phyloP scores from a whole-genome alignment of 35 echinoderm and acorn worm genomes.

The Apostichopus japonicus region DNA sequence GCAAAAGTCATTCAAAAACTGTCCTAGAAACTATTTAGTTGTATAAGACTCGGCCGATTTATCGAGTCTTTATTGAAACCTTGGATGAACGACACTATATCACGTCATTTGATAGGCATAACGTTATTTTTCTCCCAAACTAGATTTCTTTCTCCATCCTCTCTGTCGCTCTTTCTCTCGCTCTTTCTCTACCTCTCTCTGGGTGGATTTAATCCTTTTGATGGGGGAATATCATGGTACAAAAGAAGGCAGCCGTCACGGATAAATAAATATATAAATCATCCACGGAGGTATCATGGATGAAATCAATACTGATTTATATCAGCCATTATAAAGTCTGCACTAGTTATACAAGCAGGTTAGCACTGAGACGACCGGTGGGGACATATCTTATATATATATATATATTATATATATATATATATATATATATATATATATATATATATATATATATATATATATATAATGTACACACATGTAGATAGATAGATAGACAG shows the following conservation, averaged over 20 bases:
- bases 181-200: neutral
- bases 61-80: neutral
- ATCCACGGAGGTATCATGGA: neutral
- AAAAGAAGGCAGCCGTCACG: neutral
- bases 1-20: neutral
- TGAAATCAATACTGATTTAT: slow-evolving; percentile 26
- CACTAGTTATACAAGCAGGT: neutral
- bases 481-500: too few species aligned
- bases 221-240: neutral
- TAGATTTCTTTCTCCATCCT: neutral
- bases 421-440: too few species aligned
- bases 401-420: too few species aligned
- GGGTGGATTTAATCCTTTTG: slow-evolving; percentile 6
- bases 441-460: too few species aligned
- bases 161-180: neutral
- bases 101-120: neutral
- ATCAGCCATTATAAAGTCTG: slow-evolving; percentile 3
- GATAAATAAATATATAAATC: slow-evolving; percentile 54
- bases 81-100: neutral
- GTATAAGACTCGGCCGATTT: slow-evolving; percentile 5
- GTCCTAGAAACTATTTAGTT: neutral
- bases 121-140: neutral
- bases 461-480: too few species aligned
- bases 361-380: neutral
- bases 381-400: too few species aligned